A percentile compares a stretch with the other conserved stretches of the same genome.
Evolutionary conservation across 2,113 vertebrate species (phyloP).

Genomic region (Balaeniceps rex): DNA sequence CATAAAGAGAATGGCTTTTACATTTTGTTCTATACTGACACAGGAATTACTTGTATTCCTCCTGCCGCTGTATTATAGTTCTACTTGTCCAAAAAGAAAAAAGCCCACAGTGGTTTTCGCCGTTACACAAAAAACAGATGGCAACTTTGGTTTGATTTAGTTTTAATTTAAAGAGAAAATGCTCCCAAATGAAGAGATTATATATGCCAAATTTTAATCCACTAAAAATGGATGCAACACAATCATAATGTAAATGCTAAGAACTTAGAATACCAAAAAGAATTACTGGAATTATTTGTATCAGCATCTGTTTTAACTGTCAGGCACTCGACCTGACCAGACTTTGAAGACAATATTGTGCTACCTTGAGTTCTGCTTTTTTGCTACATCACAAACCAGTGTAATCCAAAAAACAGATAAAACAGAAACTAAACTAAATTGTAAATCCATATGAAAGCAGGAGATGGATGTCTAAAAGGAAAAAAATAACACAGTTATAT

Average conservation of each 20-base stretch:
- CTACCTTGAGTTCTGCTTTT: slow-evolving; percentile 78
- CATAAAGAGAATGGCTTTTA: background rate
- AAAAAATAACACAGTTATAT: background rate
- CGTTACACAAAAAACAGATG: background rate
- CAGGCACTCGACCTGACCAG: background rate
- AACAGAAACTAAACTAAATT: slow-evolving; percentile 14
- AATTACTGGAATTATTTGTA: slow-evolving; percentile 27
- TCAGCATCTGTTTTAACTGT: slow-evolving; percentile 40
- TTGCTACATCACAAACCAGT: slow-evolving; percentile 67
- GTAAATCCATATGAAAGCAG: slow-evolving; percentile 32
- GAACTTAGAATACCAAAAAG: background rate
- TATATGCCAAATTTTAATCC: background rate
- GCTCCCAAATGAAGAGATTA: background rate
- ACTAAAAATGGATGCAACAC: background rate
- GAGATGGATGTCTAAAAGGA: background rate
- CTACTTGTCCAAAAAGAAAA: background rate
- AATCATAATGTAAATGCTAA: background rate
- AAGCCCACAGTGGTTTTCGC: background rate
- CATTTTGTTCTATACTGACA: background rate
- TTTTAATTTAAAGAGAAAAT: background rate
- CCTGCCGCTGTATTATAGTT: background rate
- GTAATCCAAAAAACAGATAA: slow-evolving; percentile 74
- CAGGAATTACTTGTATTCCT: background rate
- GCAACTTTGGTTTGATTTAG: background rate
- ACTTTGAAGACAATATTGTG: slow-evolving; percentile 40